A percentile compares a stretch with the other conserved stretches of the same genome.
These are phyloP conservation scores for Ditylenchus weischeri DNA, from an alignment of 2,888 invertebrate genomes.

Conservation along the genomic window DNA sequence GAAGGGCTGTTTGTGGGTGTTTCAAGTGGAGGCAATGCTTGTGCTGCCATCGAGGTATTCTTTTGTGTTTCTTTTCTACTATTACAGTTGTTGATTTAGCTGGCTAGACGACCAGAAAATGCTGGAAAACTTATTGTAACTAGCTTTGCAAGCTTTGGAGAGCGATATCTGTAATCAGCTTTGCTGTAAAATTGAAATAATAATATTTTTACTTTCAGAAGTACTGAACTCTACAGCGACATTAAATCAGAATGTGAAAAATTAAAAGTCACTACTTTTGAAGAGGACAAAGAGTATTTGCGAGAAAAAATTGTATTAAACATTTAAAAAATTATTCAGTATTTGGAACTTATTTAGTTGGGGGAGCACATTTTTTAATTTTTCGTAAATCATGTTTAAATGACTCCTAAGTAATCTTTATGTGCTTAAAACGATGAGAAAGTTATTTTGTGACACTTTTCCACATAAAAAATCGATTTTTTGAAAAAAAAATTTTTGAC, in stretches of 20 bases:
- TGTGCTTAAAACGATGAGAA: no score
- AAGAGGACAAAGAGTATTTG: constrained; percentile 30
- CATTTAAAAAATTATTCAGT: no score
- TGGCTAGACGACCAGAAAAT: constrained; percentile 51
- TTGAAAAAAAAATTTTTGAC: no score
- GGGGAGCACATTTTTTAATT: no score
- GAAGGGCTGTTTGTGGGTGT: constrained; percentile 52
- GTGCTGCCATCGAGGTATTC: constrained; percentile 42
- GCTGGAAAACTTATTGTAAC: constrained; percentile 54
- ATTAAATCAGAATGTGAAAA: constrained; percentile 40
- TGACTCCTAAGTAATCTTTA: no score
- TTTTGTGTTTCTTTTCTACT: not conserved
- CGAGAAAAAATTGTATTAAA: no score
- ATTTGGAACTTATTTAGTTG: no score
- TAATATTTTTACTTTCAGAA: constrained; percentile 5
- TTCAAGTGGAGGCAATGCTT: constrained; percentile 50
- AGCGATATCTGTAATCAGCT: constrained; percentile 45
- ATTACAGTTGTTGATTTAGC: constrained; percentile 17
- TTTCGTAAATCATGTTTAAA: no score
- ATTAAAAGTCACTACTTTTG: constrained; percentile 30
- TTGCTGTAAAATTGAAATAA: not conserved
- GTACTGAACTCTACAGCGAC: constrained; percentile 44
- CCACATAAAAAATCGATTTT: no score
- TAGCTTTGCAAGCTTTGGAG: constrained; percentile 49
- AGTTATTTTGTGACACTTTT: no score